Conservation (phyloP, 2,888 invertebrate genomes). For the Drosophila eohydei region DNA sequence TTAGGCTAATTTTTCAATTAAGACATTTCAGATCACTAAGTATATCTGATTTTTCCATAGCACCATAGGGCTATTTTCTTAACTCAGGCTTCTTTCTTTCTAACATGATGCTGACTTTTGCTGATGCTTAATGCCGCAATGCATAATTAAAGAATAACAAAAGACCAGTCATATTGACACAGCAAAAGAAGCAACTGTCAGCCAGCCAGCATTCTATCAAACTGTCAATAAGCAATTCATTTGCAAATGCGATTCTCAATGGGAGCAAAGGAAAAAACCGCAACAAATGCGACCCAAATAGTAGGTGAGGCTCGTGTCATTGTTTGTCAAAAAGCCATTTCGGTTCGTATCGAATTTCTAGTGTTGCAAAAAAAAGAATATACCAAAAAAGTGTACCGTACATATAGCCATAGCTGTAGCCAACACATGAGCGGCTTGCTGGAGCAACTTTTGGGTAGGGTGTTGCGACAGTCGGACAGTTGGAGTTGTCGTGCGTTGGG, state of each 20-base stretch:
- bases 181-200: constrained; percentile 52
- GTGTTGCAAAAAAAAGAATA: constrained; percentile 28
- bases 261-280: constrained; percentile 46
- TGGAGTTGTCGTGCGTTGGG: constrained; percentile 44
- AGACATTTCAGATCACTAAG: too few relatives aligned
- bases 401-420: constrained; percentile 5
- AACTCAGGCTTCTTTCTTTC: background rate
- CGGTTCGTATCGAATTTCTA: constrained; percentile 72
- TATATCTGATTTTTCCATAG: background rate
- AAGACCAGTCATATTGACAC: constrained; percentile 35
- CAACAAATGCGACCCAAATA: constrained; percentile 47
- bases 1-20: too few relatives aligned
- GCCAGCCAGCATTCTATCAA: constrained; percentile 72
- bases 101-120: constrained; percentile 22
- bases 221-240: constrained; percentile 81
- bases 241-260: constrained; percentile 72
- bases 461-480: constrained; percentile 45
- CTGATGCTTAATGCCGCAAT: constrained; percentile 26
- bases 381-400: constrained; percentile 5
- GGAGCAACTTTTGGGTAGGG: constrained; percentile 47
- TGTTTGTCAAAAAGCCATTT: constrained; percentile 81
- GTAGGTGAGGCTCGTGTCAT: constrained; percentile 72
- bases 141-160: constrained; percentile 77
- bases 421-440: constrained; percentile 21
- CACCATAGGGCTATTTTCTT: constrained; percentile 10